Evolutionary conservation across 2,888 invertebrate genomes (phyloP), one percentile per base, ranked within the genome.

Genomic region (Amphipoea lucens): DNA sequence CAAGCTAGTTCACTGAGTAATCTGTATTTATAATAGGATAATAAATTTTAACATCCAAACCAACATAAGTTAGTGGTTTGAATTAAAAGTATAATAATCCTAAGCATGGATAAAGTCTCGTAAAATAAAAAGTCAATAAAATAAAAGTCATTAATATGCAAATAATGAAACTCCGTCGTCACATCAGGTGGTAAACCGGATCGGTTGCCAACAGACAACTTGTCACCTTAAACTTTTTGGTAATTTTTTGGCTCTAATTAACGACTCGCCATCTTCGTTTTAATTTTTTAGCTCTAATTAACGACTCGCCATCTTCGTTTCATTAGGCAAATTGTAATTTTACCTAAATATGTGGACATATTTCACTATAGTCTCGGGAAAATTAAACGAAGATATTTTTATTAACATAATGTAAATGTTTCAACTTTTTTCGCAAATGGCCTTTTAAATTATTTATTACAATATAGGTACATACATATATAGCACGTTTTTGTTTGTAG

Each of bases 121-220:
- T 92, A 89, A 93, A 92, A 93, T 92, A 93, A 94, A 94, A 93
- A 94, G 91, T 91, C 90, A 88, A 92, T 93, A 91, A 94, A 93
- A 94, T 92, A 90, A 92, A 89, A 92, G 90, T 94, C 92, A 95
- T 95, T 95, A 95, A 95, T 95, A 96, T 96, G 96, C 90, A 94
- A 96, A 96, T 90, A 84, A 87, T 89, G 90, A 92, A 93, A 89
- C 91, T 91, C 89, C 76, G 87, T 85, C 91, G 92, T 93, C 93
- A 92, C 91, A 91, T 95, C 96, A 96, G 96, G 96, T 96, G 96
- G 94, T 92, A 94, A 96, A 96, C 96, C 96, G 95, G 96, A 92
- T 95, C 87, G 93, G 95, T 90, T 96, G 92, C 94, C 90, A 96
- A 96, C 96, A 96, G 96, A 95, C 95, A 92, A 91, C 89, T 93